A percentile compares a stretch with the other conserved stretches of the same genome.
Evolutionary conservation across 2,888 invertebrate species (phyloP).

Genomic region (Pseudococcus viburni): DNA sequence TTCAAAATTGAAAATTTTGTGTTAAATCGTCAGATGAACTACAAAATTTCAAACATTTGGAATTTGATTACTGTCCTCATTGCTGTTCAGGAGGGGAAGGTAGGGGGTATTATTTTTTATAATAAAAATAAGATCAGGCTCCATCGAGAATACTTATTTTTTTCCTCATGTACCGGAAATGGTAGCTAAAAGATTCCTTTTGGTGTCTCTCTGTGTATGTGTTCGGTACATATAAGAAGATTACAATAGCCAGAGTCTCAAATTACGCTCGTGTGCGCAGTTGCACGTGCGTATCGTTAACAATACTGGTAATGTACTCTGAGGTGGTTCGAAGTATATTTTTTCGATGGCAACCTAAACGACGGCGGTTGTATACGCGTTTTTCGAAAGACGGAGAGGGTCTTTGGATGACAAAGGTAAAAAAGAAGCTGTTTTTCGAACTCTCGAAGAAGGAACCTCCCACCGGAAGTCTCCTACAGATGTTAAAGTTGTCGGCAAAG

Average conservation of each 20-base stretch:
- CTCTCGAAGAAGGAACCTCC: conserved; percentile 56
- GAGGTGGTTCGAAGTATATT: conserved; percentile 18
- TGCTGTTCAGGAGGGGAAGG: too few species aligned
- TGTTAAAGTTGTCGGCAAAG: conserved; percentile 60
- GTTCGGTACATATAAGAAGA: background rate
- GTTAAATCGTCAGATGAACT: too few species aligned
- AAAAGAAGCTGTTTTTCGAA: conserved; percentile 50
- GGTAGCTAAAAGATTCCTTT: conserved; percentile 22
- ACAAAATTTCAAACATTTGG: too few species aligned
- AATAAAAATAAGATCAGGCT: too few species aligned
- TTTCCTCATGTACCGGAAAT: background rate
- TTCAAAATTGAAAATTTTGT: too few species aligned
- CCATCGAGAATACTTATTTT: background rate
- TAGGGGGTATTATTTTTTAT: too few species aligned
- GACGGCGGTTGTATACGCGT: conserved; percentile 13
- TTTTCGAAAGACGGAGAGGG: conserved; percentile 15
- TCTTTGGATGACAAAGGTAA: background rate
- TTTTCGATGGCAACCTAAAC: conserved; percentile 4
- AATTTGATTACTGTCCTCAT: too few species aligned
- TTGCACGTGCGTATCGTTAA: conserved; percentile 65
- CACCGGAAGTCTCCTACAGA: conserved; percentile 66
- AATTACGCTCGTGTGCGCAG: conserved; percentile 65
- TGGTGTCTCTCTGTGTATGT: background rate
- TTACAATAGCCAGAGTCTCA: conserved; percentile 61
- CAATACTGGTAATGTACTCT: conserved; percentile 58